phyloP scores from a whole-genome alignment of 2,888 invertebrate species.

The Pilophorus perplexus region DNA sequence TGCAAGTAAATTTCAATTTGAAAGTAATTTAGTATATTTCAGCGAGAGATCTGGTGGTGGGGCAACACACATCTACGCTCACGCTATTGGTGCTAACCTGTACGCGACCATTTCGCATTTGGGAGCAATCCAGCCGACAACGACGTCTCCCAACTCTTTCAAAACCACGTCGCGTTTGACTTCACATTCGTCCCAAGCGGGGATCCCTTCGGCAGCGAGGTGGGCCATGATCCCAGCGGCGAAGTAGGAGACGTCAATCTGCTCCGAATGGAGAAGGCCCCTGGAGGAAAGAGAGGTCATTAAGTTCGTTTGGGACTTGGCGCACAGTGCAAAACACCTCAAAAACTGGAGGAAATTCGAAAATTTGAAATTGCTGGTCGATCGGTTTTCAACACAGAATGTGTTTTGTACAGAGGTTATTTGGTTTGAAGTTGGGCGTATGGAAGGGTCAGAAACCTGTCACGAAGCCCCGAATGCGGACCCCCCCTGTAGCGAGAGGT shows the following conservation, averaged over 20 bases:
- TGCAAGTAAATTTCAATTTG: conserved; percentile 51
- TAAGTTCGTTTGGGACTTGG: neutral
- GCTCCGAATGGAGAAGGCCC: conserved; percentile 59
- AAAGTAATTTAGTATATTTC: too few relatives aligned
- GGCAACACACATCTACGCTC: too few relatives aligned
- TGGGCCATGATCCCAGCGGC: conserved; percentile 95
- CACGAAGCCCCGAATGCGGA: too few relatives aligned
- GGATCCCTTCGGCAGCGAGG: conserved; percentile 86
- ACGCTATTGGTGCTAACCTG: conserved; percentile 50
- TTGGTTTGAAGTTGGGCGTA: too few relatives aligned
- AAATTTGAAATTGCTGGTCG: neutral
- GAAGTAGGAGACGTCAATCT: conserved; percentile 88
- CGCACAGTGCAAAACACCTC: neutral
- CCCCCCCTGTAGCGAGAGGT: too few relatives aligned
- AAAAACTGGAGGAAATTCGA: too few relatives aligned
- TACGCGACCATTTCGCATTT: conserved; percentile 73
- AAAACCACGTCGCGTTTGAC: conserved; percentile 58
- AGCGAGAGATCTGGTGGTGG: too few relatives aligned
- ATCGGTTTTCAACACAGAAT: too few relatives aligned
- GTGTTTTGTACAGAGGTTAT: too few relatives aligned
- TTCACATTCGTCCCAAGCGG: conserved; percentile 70
- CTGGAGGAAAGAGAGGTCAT: conserved; percentile 45
- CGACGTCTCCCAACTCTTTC: conserved; percentile 55
- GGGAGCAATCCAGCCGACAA: conserved; percentile 62
- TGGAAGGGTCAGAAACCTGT: too few relatives aligned